Conservation (phyloP, 2,113 vertebrate species). For the Macquaria ambigua region DNA sequence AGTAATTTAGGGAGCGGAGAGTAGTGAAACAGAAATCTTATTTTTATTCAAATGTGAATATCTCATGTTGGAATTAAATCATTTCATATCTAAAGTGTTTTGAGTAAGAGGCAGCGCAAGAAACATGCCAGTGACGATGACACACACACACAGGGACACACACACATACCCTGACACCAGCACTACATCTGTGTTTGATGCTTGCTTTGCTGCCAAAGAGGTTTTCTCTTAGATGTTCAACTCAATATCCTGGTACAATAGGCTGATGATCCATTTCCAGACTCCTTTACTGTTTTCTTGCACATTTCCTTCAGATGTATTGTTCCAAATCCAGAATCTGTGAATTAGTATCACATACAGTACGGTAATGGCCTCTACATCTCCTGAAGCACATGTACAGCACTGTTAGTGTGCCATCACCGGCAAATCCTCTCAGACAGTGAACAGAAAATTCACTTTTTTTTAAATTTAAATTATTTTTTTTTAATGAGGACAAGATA, state of each 20-base stretch:
- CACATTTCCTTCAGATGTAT: neutral
- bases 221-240: neutral
- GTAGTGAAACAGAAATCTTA: neutral
- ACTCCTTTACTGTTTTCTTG: neutral
- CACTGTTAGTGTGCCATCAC: constrained; percentile 14
- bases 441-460: constrained; percentile 4
- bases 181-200: neutral
- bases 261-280: constrained; percentile 7
- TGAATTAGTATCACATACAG: constrained; percentile 31
- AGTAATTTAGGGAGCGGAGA: neutral
- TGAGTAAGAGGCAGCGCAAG: neutral
- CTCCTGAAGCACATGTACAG: constrained; percentile 16
- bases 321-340: constrained; percentile 10
- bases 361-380: neutral
- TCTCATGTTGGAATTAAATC: neutral
- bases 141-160: neutral
- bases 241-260: neutral
- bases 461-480: neutral
- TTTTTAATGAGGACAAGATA: constrained; percentile 4
- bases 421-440: neutral
- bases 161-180: neutral
- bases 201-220: neutral
- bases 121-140: neutral
- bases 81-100: neutral
- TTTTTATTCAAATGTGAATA: neutral